Evolutionary conservation across 2,113 vertebrate genomes (phyloP).

Genomic region (Lasiurus borealis): DNA sequence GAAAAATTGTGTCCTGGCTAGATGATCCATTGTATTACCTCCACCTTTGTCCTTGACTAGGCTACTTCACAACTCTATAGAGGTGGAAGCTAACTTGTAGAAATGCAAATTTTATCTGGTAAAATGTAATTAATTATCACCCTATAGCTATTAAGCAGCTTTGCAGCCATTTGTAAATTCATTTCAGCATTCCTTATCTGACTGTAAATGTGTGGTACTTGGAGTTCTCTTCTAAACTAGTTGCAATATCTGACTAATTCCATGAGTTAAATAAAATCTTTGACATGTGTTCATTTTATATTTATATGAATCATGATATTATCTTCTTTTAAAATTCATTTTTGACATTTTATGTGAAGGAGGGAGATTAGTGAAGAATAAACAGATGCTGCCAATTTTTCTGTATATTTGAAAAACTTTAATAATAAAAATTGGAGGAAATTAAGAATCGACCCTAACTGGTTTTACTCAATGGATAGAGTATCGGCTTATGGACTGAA

Average conservation of each 20-base stretch:
- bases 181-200: neutral
- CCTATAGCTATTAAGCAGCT: neutral
- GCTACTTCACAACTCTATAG: neutral
- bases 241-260: neutral
- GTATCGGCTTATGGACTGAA: no score
- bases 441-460: neutral
- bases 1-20: neutral
- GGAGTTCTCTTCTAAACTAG: neutral
- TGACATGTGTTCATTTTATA: neutral
- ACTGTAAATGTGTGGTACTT: neutral
- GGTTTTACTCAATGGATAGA: no score
- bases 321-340: slow-evolving; percentile 20
- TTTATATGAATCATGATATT: slow-evolving; percentile 33
- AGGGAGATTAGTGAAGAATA: neutral
- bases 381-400: neutral
- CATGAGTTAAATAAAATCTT: slow-evolving; percentile 25
- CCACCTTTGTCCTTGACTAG: neutral
- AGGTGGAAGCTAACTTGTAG: neutral
- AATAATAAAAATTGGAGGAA: neutral
- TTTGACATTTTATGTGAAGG: neutral
- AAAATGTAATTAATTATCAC: neutral
- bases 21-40: neutral
- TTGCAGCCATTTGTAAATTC: neutral
- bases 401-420: neutral
- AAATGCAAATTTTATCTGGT: neutral